Evolutionary conservation across 2,888 invertebrate genomes (phyloP).

Genomic region (Bursaphelenchus okinawaensis): DNA sequence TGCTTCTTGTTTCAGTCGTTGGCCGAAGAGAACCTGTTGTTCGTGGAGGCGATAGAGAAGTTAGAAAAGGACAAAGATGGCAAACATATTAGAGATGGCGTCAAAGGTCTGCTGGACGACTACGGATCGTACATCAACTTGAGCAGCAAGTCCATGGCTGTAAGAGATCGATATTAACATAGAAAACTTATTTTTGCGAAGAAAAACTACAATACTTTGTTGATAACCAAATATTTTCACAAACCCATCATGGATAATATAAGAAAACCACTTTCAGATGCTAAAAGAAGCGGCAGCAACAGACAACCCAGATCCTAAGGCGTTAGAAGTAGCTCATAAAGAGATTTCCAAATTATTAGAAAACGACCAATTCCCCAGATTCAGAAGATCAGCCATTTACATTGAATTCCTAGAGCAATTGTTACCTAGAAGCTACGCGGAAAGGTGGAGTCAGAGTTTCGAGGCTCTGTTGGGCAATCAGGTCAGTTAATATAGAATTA

Average conservation of each 20-base stretch:
- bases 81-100: slow-evolving; percentile 39
- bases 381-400: slow-evolving; percentile 51
- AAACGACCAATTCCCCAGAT: slow-evolving; percentile 56
- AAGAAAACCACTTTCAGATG: slow-evolving; percentile 30
- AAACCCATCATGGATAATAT: too few species aligned
- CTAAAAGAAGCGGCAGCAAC: slow-evolving; percentile 36
- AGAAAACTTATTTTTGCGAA: not conserved
- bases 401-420: slow-evolving; percentile 43
- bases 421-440: slow-evolving; percentile 51
- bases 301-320: slow-evolving; percentile 42
- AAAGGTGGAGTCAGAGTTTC: slow-evolving; percentile 51
- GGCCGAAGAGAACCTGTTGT: slow-evolving; percentile 54
- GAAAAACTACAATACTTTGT: too few species aligned
- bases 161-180: slow-evolving; percentile 12
- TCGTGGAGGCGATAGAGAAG: slow-evolving; percentile 49
- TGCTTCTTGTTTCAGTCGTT: slow-evolving; percentile 50
- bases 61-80: slow-evolving; percentile 47
- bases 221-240: too few species aligned
- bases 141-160: slow-evolving; percentile 46
- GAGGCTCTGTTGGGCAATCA: slow-evolving; percentile 53
- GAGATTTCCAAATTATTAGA: slow-evolving; percentile 52
- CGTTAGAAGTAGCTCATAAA: slow-evolving; percentile 47
- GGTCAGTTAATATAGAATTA: too few species aligned
- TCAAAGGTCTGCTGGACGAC: slow-evolving; percentile 41
- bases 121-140: slow-evolving; percentile 49